Base-by-base conservation (phyloP, 2,113 vertebrate genomes). In the Dicerorhinus sumatrensis region DNA sequence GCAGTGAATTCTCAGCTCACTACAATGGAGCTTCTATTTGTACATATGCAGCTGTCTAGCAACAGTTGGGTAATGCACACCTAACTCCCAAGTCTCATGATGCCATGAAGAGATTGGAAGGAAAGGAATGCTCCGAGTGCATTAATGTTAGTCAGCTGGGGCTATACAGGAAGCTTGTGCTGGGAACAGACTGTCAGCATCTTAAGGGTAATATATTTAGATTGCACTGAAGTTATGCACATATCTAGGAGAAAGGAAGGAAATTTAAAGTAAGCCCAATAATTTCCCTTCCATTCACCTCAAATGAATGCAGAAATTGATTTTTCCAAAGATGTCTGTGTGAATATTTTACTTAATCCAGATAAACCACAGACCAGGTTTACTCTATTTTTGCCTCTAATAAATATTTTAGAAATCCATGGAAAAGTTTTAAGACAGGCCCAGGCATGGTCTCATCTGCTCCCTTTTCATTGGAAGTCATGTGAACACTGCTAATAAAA, bases 291-390 rank as follows among this genome's bases (percentile, higher is more conserved):
- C 12, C 7, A 13, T 92, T 94, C 25, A 89, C 29, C n/a, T 85
- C 27, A 36, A 70, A 51, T 89, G 21, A 96, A 80, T 77, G 5
- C 6, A 76, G 8, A 60, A n/a, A 84, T 69, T 25, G 5, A 67
- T 80, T 92, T 96, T 39, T 63, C 8, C 36, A 25, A 83, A 96
- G 11, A 20, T 92, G 54, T 51, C 29, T 31, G 18, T 86, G 18
- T 92, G 58, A 96, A 58, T 90, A 42, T 93, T 96, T 96, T 58
- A 81, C 27, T 76, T 67, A 82, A 81, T 6, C 20, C 72, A 91
- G 23, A 72, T 58, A 85, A 70, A n/a, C 11, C 6, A 13, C 33
- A 85, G 27, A 85, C 12, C 2, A 58, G 6, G 14, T 77, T 48
- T 36, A 87, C 11, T 91, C 39, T 29, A 25, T 87, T 93, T 93